phyloP scores from a whole-genome alignment of 2,888 invertebrate species.

The Chouioia cunea region DNA sequence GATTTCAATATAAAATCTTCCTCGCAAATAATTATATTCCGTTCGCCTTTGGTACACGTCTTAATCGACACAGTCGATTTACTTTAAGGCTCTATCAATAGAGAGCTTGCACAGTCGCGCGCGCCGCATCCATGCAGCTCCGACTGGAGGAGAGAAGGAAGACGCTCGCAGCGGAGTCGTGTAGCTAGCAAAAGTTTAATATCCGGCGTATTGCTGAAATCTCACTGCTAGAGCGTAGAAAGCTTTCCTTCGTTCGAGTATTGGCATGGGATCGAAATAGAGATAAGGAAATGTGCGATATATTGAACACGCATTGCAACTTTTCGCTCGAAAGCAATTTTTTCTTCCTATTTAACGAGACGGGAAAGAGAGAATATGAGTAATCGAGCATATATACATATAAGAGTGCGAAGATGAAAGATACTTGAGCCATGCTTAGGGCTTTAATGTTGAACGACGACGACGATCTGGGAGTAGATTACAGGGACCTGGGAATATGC shows the following conservation, averaged over 20 bases:
- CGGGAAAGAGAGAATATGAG: no score
- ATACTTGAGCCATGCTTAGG: slow-evolving; percentile 47
- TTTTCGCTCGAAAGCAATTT: no score
- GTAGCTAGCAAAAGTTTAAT: slow-evolving; percentile 36
- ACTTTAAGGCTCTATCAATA: slow-evolving; percentile 16
- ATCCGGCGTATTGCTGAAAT: slow-evolving; percentile 35
- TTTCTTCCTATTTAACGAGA: no score
- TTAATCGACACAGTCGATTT: slow-evolving; percentile 10
- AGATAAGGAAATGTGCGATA: no score
- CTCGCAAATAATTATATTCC: slow-evolving; percentile 10
- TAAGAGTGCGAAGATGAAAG: slow-evolving; percentile 21
- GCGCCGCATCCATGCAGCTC: neutral
- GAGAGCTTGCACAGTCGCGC: neutral
- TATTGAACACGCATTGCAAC: no score
- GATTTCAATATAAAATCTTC: neutral
- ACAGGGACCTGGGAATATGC: slow-evolving; percentile 47
- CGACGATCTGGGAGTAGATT: slow-evolving; percentile 50
- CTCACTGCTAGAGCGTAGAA: slow-evolving; percentile 3
- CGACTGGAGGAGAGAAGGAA: neutral
- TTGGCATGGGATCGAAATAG: no score
- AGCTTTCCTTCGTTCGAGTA: neutral
- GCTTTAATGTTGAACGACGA: slow-evolving; percentile 50
- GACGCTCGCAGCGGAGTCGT: neutral
- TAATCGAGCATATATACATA: neutral
- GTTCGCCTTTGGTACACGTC: neutral